Conservation (phyloP, 2,113 vertebrate genomes). For the Gambusia holbrooki region DNA sequence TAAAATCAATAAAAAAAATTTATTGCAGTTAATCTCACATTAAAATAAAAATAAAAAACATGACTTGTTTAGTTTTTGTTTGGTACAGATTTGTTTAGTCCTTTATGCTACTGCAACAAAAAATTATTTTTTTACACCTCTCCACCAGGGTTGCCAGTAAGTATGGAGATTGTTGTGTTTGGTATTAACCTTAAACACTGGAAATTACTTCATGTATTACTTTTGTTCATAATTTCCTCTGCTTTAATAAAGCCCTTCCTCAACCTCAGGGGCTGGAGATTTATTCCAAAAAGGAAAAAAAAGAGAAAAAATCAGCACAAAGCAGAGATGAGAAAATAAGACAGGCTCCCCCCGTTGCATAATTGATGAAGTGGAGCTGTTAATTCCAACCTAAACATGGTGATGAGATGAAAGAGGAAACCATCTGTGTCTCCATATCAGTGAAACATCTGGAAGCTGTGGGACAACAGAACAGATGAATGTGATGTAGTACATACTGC, state of each 20-base stretch:
- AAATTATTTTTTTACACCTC: too few species aligned
- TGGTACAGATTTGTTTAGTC: too few species aligned
- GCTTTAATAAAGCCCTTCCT: slow-evolving; percentile 26
- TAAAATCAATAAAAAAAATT: too few species aligned
- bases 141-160: too few species aligned
- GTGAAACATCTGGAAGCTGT: slow-evolving; percentile 43
- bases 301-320: slow-evolving; percentile 5
- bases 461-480: neutral
- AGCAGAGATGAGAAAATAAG: slow-evolving; percentile 32
- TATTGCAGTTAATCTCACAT: too few species aligned
- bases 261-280: slow-evolving; percentile 32
- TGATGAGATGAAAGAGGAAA: slow-evolving; percentile 62
- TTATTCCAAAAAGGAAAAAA: slow-evolving; percentile 48
- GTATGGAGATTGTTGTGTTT: too few species aligned
- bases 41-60: too few species aligned
- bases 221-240: slow-evolving; percentile 12
- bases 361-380: slow-evolving; percentile 66
- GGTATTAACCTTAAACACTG: neutral
- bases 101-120: too few species aligned
- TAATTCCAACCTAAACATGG: slow-evolving; percentile 60
- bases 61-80: too few species aligned
- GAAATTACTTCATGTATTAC: neutral
- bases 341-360: slow-evolving; percentile 60
- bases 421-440: slow-evolving; percentile 48
- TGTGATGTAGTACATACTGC: too few species aligned